phyloP scores from a whole-genome alignment of 1,140 invertebrate species.

The Papilio polytes region DNA sequence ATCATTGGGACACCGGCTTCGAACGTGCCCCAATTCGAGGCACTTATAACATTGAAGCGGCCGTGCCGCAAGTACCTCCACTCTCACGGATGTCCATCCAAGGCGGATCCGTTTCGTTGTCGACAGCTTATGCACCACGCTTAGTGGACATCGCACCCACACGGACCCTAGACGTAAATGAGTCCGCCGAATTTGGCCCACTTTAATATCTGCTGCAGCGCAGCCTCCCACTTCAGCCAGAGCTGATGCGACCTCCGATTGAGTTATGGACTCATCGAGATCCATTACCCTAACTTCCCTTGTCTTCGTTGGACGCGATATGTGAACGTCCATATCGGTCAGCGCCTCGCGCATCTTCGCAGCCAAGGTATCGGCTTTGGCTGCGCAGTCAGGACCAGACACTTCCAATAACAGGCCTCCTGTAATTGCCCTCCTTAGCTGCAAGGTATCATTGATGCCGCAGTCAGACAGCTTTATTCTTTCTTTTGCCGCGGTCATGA shows the following conservation, averaged over 20 bases:
- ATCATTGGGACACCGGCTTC: background rate
- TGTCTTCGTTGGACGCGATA: constrained; percentile 43
- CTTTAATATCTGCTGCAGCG: background rate
- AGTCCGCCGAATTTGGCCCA: background rate
- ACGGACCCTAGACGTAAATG: background rate
- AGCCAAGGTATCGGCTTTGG: constrained; percentile 44
- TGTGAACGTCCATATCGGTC: constrained; percentile 5
- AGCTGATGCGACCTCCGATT: constrained; percentile 39
- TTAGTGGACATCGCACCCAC: background rate
- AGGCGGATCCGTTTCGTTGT: background rate
- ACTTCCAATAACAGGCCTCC: constrained; percentile 41
- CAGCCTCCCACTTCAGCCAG: constrained; percentile 36
- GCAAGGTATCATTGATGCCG: constrained; percentile 27
- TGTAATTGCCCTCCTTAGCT: constrained; percentile 23
- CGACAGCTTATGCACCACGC: background rate
- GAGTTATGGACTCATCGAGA: constrained; percentile 43
- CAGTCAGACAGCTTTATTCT: constrained; percentile 35
- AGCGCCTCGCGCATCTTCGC: constrained; percentile 26
- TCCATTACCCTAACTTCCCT: constrained; percentile 43
- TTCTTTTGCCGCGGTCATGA: constrained; percentile 42
- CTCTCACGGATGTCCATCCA: background rate
- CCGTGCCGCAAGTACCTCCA: background rate
- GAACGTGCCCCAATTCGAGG: constrained; percentile 31
- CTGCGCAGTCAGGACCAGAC: constrained; percentile 4
- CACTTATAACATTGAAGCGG: constrained; percentile 37